phyloP scores from a whole-genome alignment of 2,888 invertebrate species.

The Gnatocerus cornutus region DNA sequence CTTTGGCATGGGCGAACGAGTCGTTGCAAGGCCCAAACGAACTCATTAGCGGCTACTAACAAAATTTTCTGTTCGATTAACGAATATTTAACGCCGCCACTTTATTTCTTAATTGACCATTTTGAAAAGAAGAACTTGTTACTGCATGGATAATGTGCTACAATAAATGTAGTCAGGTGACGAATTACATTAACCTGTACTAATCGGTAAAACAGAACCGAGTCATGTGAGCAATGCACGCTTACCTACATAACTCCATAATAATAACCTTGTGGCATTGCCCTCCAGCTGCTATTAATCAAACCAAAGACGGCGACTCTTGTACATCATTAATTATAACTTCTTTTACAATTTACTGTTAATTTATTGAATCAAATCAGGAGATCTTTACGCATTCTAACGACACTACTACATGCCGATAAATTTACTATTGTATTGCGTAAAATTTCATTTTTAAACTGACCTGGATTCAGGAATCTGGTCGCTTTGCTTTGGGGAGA shows the following conservation, averaged over 20 bases:
- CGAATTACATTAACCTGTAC: slow-evolving; percentile 1
- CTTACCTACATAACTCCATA: slow-evolving; percentile 36
- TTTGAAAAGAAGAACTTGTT: slow-evolving; percentile 13
- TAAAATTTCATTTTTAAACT: no score
- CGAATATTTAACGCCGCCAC: slow-evolving; percentile 21
- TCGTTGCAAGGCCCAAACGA: slow-evolving; percentile 25
- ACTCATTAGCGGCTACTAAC: slow-evolving; percentile 34
- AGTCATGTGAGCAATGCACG: slow-evolving; percentile 15
- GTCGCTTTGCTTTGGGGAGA: no score
- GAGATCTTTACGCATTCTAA: slow-evolving; percentile 10
- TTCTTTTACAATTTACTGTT: slow-evolving; percentile 37
- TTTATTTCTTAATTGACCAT: slow-evolving; percentile 14
- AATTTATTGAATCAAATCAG: slow-evolving; percentile 23
- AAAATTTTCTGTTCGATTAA: slow-evolving; percentile 14
- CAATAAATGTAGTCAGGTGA: slow-evolving; percentile 6
- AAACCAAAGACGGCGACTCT: slow-evolving; percentile 29
- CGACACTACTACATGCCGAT: not conserved
- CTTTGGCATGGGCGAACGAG: slow-evolving; percentile 28
- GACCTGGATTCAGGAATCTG: no score
- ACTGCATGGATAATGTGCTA: not conserved
- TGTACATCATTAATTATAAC: slow-evolving; percentile 39
- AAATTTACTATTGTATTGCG: no score
- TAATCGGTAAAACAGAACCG: slow-evolving; percentile 7
- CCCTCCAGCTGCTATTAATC: slow-evolving; percentile 40
- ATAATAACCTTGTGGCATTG: slow-evolving; percentile 37